Evolutionary conservation across 2,113 vertebrate genomes (phyloP).

Genomic region (Alosa alosa): DNA sequence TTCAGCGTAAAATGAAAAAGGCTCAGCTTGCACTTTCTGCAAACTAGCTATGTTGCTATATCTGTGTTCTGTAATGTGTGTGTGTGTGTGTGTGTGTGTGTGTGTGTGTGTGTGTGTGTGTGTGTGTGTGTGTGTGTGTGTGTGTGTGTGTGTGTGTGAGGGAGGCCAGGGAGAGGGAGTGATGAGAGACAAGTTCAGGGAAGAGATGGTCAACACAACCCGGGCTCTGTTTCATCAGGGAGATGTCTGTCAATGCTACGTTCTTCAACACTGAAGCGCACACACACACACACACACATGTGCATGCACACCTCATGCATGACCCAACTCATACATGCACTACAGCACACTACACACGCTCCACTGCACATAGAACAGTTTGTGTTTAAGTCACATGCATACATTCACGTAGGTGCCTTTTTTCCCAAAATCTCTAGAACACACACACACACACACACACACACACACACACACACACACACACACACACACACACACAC

Average conservation of each 20-base stretch:
- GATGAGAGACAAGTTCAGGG: slow-evolving; percentile 30
- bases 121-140: slow-evolving; percentile 19
- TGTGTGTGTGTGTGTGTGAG: not conserved
- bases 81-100: slow-evolving; percentile 19
- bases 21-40: too few species aligned
- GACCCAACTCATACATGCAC: not conserved
- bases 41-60: not conserved
- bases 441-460: not conserved
- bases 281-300: not conserved
- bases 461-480: not conserved
- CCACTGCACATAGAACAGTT: not conserved
- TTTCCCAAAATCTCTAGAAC: too few species aligned
- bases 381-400: not conserved
- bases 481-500: not conserved
- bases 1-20: too few species aligned
- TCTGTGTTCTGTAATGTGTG: not conserved
- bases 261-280: slow-evolving; percentile 10
- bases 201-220: slow-evolving; percentile 35
- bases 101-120: not conserved
- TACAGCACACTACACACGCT: not conserved
- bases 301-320: not conserved
- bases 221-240: slow-evolving; percentile 38
- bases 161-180: not conserved
- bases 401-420: too few species aligned
- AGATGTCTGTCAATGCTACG: slow-evolving; percentile 29